Percentiles rank a stretch among this genome's conserved stretches.
Evolutionary conservation across 2,797 vertebrate species (phyloP).

Genomic region (Protonibea diacanthus): DNA sequence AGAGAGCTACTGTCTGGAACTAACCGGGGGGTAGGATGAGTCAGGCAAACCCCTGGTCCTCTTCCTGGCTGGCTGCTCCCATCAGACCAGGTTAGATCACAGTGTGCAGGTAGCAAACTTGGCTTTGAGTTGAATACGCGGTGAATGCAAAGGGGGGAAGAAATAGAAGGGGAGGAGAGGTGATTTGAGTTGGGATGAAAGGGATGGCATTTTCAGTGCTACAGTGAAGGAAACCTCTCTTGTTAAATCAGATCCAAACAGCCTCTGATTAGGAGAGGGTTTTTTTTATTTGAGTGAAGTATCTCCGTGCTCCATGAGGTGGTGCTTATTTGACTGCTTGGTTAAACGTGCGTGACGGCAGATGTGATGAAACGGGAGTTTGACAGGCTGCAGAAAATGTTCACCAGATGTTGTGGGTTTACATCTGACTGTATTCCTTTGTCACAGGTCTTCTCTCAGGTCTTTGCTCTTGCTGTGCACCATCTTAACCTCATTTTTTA

Average conservation of each 20-base stretch:
- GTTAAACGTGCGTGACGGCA: slow-evolving; percentile 16
- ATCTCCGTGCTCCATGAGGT: slow-evolving; percentile 4
- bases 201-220: slow-evolving; percentile 55
- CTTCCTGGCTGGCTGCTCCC: slow-evolving; percentile 71
- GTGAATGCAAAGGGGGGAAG: slow-evolving; percentile 5
- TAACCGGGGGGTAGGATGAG: slow-evolving; percentile 70
- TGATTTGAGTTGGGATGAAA: slow-evolving; percentile 56
- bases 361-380: neutral
- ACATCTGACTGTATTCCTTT: slow-evolving; percentile 19
- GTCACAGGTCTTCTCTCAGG: slow-evolving; percentile 4
- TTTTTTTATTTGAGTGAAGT: neutral
- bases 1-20: slow-evolving; percentile 78
- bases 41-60: slow-evolving; percentile 53
- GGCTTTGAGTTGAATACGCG: slow-evolving; percentile 28
- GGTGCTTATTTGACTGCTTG: slow-evolving; percentile 1
- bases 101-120: slow-evolving; percentile 68
- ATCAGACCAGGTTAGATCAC: slow-evolving; percentile 75
- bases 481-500: no score
- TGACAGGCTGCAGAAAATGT: slow-evolving; percentile 19
- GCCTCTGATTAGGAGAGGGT: slow-evolving; percentile 9
- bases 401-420: slow-evolving; percentile 6
- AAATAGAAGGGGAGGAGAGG: slow-evolving; percentile 30
- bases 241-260: slow-evolving; percentile 20
- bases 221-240: slow-evolving; percentile 16
- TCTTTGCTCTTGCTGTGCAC: neutral